These are phyloP conservation scores for Phasianus colchicus DNA, from an alignment of 2,113 vertebrate species.

Conservation along the genomic window DNA sequence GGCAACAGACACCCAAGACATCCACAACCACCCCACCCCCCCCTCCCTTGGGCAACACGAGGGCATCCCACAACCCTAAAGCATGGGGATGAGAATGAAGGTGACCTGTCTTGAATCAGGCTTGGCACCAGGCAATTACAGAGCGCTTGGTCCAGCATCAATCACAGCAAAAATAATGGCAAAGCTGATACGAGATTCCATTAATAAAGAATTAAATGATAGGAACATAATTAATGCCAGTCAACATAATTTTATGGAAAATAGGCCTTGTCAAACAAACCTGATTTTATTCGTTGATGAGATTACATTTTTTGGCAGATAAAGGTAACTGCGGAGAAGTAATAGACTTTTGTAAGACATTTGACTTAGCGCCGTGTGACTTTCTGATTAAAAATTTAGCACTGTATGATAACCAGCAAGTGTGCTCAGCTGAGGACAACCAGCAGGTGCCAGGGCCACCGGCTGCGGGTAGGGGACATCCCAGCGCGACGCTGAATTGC, in stretches of 20 bases:
- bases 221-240: constrained; percentile 58
- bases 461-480: rapidly evolving
- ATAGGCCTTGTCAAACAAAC: constrained; percentile 63
- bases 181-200: constrained; percentile 27
- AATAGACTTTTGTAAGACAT: neutral
- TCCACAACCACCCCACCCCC: too few species aligned
- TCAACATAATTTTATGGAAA: constrained; percentile 29
- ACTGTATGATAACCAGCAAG: rapidly evolving
- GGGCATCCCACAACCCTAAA: neutral
- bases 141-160: neutral
- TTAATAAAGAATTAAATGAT: constrained; percentile 54
- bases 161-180: neutral
- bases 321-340: constrained; percentile 33
- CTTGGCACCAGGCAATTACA: neutral
- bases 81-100: neutral
- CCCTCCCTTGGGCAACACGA: neutral
- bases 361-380: neutral
- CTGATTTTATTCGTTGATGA: constrained; percentile 55
- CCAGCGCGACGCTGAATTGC: rapidly evolving
- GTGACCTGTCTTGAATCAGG: neutral
- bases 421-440: rapidly evolving
- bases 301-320: constrained; percentile 54
- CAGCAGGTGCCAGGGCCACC: neutral
- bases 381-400: constrained; percentile 14
- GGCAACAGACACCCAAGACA: neutral